These are phyloP conservation scores for Anthopleura xanthogrammica DNA, from an alignment of 92 coral and sea anemone genomes.

Conservation along the genomic window DNA sequence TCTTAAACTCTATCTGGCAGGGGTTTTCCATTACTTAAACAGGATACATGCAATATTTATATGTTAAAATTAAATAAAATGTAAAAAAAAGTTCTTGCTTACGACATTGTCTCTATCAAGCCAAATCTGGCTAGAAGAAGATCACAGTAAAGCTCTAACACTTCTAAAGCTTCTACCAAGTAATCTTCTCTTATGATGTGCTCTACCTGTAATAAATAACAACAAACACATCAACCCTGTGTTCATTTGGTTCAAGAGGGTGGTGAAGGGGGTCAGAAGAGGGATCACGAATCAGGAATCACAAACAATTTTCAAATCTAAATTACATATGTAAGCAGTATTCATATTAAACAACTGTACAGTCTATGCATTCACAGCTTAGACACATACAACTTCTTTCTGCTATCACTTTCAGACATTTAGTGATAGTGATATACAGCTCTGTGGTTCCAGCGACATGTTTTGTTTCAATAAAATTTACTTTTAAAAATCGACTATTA, in stretches of 20 bases:
- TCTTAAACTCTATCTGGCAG: too few relatives aligned
- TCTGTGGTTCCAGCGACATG: neutral
- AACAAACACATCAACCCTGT: neutral
- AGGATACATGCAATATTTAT: neutral
- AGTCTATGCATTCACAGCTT: neutral
- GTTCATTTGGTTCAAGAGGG: too few relatives aligned
- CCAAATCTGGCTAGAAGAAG: conserved; percentile 95
- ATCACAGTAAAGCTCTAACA: conserved; percentile 86
- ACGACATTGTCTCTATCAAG: conserved; percentile 88
- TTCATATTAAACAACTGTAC: too few relatives aligned
- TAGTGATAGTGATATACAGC: neutral
- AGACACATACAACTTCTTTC: neutral
- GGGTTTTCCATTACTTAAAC: too few relatives aligned
- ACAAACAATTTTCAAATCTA: too few relatives aligned
- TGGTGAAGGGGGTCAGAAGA: too few relatives aligned
- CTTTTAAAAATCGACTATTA: neutral
- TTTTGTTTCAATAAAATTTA: neutral
- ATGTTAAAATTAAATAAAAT: neutral
- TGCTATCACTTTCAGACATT: neutral
- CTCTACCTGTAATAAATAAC: conserved; percentile 61
- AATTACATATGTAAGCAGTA: too few relatives aligned
- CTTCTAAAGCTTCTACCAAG: conserved; percentile 91
- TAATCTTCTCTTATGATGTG: conserved; percentile 97
- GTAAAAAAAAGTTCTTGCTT: conserved; percentile 30
- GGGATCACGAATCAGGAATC: too few relatives aligned